phyloP scores from a whole-genome alignment of 2,113 vertebrate genomes.

The Microcebus ravelobensis region DNA sequence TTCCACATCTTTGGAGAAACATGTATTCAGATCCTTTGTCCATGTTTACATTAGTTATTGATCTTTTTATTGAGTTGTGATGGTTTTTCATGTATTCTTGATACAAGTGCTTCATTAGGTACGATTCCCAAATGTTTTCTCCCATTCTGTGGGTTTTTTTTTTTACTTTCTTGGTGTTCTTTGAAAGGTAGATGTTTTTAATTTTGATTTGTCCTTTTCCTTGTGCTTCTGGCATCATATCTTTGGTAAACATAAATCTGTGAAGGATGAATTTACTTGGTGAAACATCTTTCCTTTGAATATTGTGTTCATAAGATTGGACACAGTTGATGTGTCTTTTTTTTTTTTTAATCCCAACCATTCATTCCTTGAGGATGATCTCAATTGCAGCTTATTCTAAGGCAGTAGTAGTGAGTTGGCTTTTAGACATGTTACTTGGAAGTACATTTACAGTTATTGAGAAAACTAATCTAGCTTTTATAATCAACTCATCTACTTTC shows the following conservation, averaged over 20 bases:
- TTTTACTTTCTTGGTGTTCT: conserved; percentile 10
- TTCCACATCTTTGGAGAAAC: background rate
- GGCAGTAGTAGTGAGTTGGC: background rate
- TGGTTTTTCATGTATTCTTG: background rate
- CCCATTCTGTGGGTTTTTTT: background rate
- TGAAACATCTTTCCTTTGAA: background rate
- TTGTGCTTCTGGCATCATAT: background rate
- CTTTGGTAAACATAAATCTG: background rate
- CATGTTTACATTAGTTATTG: background rate
- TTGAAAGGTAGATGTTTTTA: background rate
- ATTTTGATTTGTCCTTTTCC: background rate
- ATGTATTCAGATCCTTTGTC: background rate
- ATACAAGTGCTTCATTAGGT: background rate
- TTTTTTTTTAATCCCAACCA: background rate
- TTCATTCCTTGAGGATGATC: background rate
- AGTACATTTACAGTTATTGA: background rate
- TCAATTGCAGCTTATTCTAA: background rate
- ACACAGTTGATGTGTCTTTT: background rate
- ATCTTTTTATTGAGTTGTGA: background rate
- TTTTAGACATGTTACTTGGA: background rate
- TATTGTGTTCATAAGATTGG: background rate
- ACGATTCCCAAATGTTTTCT: conserved; percentile 19
- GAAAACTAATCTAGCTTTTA: conserved; percentile 27
- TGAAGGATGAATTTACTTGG: background rate
- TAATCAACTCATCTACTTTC: background rate